A percentile compares a stretch with the other conserved stretches of the same genome.
phyloP scores from a whole-genome alignment of 2,888 invertebrate species.

The Ernsta delagoae region DNA sequence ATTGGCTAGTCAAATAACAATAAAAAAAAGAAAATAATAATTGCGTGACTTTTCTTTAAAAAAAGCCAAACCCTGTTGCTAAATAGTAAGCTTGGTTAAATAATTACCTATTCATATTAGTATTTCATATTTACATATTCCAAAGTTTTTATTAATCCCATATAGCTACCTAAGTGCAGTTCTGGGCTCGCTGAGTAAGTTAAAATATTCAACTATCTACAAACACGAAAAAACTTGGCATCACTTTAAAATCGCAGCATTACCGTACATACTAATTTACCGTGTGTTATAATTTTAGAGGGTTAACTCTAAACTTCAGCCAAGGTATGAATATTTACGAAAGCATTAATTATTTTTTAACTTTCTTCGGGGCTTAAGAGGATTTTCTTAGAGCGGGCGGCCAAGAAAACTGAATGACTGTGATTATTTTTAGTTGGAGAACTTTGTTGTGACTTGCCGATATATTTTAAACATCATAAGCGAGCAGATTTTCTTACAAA shows the following conservation, averaged over 20 bases:
- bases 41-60: too few species aligned
- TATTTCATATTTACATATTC: too few species aligned
- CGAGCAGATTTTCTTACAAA: constrained; percentile 17
- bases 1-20: too few species aligned
- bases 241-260: constrained; percentile 27
- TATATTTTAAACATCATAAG: constrained; percentile 43
- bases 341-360: constrained; percentile 86
- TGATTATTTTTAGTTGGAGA: constrained; percentile 57
- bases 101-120: too few species aligned
- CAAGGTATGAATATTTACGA: constrained; percentile 86
- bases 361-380: constrained; percentile 79
- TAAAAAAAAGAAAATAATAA: too few species aligned
- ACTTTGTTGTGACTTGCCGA: constrained; percentile 46
- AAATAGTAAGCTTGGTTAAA: too few species aligned
- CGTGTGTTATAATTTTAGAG: constrained; percentile 54
- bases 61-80: too few species aligned
- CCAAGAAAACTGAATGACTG: constrained; percentile 68
- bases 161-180: not conserved
- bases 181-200: not conserved
- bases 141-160: not conserved
- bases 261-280: constrained; percentile 29
- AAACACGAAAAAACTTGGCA: not conserved
- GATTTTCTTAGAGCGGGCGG: constrained; percentile 72
- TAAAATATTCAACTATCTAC: not conserved
- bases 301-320: constrained; percentile 79